phyloP scores from a whole-genome alignment of 92 coral and sea anemone genomes.

The Isaurus tuberculatus region DNA sequence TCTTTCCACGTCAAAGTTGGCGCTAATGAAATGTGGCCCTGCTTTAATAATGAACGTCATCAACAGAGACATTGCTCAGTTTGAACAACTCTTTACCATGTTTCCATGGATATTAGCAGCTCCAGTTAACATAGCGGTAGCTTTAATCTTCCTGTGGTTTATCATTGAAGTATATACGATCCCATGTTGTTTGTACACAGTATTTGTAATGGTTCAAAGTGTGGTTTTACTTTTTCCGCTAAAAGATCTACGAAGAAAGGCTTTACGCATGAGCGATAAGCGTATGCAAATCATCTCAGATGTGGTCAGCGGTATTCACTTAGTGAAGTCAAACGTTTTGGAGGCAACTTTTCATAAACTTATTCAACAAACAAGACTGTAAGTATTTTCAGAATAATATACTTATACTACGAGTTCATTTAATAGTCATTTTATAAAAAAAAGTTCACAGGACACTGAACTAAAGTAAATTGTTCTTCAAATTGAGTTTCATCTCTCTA shows the following conservation, averaged over 20 bases:
- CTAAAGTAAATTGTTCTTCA: not conserved
- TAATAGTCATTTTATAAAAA: not conserved
- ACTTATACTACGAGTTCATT: not conserved
- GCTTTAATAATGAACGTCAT: constrained; percentile 15
- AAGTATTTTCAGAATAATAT: not conserved
- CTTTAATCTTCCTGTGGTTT: constrained; percentile 5
- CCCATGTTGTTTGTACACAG: constrained; percentile 13
- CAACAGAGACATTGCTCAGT: constrained; percentile 28
- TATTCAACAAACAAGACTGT: constrained; percentile 22
- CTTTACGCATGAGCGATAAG: constrained; percentile 19
- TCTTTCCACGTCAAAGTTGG: constrained; percentile 15
- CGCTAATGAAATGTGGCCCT: not conserved
- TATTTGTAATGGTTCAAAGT: not conserved
- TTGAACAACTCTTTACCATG: not conserved
- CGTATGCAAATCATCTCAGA: constrained; percentile 39
- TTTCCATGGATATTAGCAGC: constrained; percentile 32
- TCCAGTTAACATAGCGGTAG: not conserved
- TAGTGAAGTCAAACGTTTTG: constrained; percentile 37
- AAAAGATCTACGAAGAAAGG: constrained; percentile 9
- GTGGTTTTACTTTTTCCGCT: constrained; percentile 1
- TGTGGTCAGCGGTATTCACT: constrained; percentile 39
- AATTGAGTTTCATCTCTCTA: too few relatives aligned
- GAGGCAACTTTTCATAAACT: constrained; percentile 10
- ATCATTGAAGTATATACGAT: not conserved
- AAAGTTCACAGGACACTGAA: not conserved